Conservation (phyloP, 2,113 vertebrate species). For the Ascaphus truei region DNA sequence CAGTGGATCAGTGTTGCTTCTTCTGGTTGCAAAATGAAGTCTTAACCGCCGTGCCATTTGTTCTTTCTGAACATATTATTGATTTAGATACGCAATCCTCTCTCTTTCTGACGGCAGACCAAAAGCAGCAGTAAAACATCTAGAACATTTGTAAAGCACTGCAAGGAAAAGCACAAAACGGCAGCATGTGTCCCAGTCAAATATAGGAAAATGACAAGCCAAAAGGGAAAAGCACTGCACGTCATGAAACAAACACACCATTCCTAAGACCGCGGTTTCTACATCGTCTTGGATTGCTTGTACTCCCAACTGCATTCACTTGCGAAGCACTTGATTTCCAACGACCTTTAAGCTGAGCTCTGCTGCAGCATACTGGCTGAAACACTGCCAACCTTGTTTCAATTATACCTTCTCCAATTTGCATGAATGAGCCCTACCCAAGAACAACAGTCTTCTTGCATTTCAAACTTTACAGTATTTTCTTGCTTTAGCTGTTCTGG, state of each 20-base stretch:
- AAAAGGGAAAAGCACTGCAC: constrained; percentile 38
- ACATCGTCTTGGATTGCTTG: constrained; percentile 57
- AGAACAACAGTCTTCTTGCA: constrained; percentile 57
- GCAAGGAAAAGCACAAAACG: constrained; percentile 42
- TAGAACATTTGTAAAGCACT: constrained; percentile 45
- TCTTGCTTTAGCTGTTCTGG: constrained; percentile 58
- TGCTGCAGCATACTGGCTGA: constrained; percentile 54
- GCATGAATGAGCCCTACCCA: constrained; percentile 55
- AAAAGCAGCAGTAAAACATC: constrained; percentile 71
- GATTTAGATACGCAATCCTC: constrained; percentile 59
- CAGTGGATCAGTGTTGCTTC: constrained; percentile 87
- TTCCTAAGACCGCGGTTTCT: constrained; percentile 60
- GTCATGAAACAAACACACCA: constrained; percentile 56
- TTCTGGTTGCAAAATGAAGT: constrained; percentile 85
- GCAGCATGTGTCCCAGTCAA: constrained; percentile 45
- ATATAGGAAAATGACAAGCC: constrained; percentile 39
- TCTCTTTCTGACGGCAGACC: constrained; percentile 45
- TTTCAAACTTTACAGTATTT: constrained; percentile 55
- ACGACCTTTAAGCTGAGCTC: constrained; percentile 53
- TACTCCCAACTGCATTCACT: constrained; percentile 55
- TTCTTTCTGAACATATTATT: constrained; percentile 72
- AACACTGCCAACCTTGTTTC: constrained; percentile 62
- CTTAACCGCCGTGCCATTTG: constrained; percentile 87
- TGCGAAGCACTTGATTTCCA: constrained; percentile 57
- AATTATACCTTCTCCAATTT: constrained; percentile 62